Percentiles rank a stretch among this genome's conserved stretches.
Conservation (phyloP, 2,797 vertebrate species). For the Lacerta bilineata region DNA sequence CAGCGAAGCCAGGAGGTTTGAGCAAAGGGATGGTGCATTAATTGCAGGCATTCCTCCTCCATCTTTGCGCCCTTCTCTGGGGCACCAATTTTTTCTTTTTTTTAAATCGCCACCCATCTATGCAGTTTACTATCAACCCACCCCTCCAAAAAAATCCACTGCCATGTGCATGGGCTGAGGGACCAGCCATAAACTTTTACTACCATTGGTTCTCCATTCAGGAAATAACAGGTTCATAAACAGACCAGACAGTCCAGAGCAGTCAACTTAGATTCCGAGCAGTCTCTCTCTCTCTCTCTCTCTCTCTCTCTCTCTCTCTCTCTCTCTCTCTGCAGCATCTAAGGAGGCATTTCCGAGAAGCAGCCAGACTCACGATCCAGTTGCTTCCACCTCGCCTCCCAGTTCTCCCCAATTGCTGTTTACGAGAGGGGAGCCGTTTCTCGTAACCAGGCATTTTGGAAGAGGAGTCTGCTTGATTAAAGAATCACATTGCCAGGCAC, state of each 20-base stretch:
- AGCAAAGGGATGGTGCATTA: background rate
- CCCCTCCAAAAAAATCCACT: background rate
- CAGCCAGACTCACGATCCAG: background rate
- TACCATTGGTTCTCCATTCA: conserved; percentile 29
- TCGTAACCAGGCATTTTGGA: background rate
- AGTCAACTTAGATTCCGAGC: conserved; percentile 10
- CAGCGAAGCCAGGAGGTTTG: background rate
- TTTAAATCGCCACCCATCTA: background rate
- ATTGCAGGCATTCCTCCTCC: conserved; percentile 1
- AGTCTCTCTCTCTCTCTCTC: background rate
- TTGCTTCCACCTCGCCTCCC: background rate
- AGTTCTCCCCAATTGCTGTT: background rate
- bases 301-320: background rate
- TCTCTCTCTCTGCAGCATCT: background rate
- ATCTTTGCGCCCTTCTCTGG: conserved; percentile 29
- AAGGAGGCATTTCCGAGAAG: conserved; percentile 23
- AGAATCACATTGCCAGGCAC: background rate
- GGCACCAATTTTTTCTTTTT: no score
- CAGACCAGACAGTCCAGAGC: background rate
- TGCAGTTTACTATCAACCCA: conserved; percentile 36
- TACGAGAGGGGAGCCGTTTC: conserved; percentile 13
- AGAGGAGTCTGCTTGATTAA: background rate
- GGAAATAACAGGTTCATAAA: conserved; percentile 42
- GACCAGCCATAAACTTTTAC: conserved; percentile 9
- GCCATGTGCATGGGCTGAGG: background rate